Evolutionary conservation across 2,797 vertebrate species (phyloP), one percentile per base, ranked within the genome.

Genomic region (Harpagifer antarcticus): DNA sequence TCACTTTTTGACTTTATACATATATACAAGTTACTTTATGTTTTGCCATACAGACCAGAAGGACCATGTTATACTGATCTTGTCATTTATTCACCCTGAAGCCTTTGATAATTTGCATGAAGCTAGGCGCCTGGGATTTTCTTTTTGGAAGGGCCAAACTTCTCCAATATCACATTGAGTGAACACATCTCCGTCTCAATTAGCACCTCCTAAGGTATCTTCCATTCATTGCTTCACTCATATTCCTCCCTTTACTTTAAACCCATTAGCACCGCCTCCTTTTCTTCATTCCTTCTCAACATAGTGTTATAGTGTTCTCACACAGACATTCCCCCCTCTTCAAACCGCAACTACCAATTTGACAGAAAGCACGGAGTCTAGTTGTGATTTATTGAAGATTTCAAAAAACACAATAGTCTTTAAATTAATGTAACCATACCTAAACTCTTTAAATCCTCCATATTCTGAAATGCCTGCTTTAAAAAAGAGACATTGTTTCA

Each of bases 211-310:
- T 27, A 40, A 58, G 37, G n/a, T 53, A 14, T 58, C 12, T 16
- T 23, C 11, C 53, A 47, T 69, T 76, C 45, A 37, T 27, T 27
- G 56, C 50, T 42, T 47, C 16, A 48, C 19, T 54, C 42, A 17
- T 33, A 20, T 49, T 42, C 13, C 19, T 54, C 19, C 40, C 20
- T 33, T 50, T 37, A 31, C 48, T 65, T 57, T 20, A 59, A 70
- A 53, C 69, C 53, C 31, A 54, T 77, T 31, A 54, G 48, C 31
- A 71, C 61, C 61, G 60, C 61, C 43, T 48, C 61, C 20, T 13
- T 43, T 58, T 45, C 50, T 53, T 58, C 9, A 27, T 65, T 76
- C 45, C 27, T 3, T 59, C 12, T 64, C 47, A 70, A 40, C 9
- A 44, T 16, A 11, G 57, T 43, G 57, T 43, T 20, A 27, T 40